Evolutionary conservation across 2,888 invertebrate genomes (phyloP), one percentile per base, ranked within the genome.

Genomic region (Neoascia interrupta): DNA sequence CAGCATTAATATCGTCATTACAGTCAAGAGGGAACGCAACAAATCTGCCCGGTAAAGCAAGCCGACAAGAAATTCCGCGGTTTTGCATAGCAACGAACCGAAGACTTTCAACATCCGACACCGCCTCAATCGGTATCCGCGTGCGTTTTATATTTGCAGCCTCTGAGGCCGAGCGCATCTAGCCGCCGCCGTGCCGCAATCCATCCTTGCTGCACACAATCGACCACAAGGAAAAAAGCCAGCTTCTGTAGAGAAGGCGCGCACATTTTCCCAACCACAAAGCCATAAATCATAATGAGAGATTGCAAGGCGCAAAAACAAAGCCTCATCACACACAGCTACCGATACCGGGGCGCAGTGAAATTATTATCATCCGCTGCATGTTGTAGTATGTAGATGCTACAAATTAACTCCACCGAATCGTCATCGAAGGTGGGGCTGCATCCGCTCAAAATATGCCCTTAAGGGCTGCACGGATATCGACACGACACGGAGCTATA

Each of bases 231-330:
- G n/a, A 66, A 63, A 66, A 36, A 2, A 45, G 23, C 31, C 58
- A 34, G 76, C 76, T 76, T 64, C 76, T 76, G 76, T 76, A 72
- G 72, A 26, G 4, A 8, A n/a, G n/a, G 75, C 39, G 51, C 69
- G 51, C 51, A 76, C 54, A 47, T 58, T 39, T 49, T 51, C 63
- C 41, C 54, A 61, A 76, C 76, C 72, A 53, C 72, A 76, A 72
- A 36, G 37, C 76, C 76, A 76, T 76, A 76, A 76, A 76, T 76
- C 76, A 72, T 76, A 70, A 76, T 72, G 72, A 76, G 76, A 64
- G 64, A 72, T 58, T 54, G 45, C 31, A 64, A 64, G 76, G 64
- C 72, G 63, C 70, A 76, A 72, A 76, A 76, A 72, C 75, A 76
- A 76, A 64, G 76, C 64, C 53, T 64, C 72, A 41, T 28, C 26